These are phyloP conservation scores for Mormyrops attenuatus DNA, from an alignment of 2,797 vertebrate genomes.

Conservation along the genomic window DNA sequence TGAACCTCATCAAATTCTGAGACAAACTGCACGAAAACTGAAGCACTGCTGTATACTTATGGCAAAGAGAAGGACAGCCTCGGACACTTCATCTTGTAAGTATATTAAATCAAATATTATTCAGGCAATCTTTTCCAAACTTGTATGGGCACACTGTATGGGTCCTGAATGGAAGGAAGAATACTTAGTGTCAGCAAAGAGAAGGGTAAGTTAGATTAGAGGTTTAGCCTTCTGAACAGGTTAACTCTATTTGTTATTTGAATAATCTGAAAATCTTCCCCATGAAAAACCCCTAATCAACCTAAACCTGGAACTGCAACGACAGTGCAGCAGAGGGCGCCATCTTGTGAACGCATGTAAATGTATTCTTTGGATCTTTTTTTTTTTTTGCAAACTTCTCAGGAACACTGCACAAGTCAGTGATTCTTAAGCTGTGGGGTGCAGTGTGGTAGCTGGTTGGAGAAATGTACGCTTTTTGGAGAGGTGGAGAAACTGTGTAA, in stretches of 20 bases:
- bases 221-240: not conserved
- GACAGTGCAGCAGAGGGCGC: not conserved
- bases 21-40: no score
- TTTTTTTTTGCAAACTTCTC: not conserved
- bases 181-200: not conserved
- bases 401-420: not conserved
- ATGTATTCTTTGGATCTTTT: not conserved
- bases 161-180: not conserved
- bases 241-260: not conserved
- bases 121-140: no score
- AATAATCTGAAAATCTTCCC: not conserved
- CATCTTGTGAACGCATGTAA: not conserved
- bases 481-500: not conserved
- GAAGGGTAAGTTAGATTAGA: not conserved
- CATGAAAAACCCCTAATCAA: not conserved
- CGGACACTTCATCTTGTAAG: no score
- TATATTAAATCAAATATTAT: no score
- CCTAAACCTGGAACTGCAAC: not conserved
- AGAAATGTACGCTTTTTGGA: not conserved
- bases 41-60: no score
- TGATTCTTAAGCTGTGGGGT: not conserved
- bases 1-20: not conserved
- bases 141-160: no score
- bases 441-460: not conserved
- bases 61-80: no score